Conservation (phyloP, 1,140 invertebrate species). For the Eulimnadia texana region DNA sequence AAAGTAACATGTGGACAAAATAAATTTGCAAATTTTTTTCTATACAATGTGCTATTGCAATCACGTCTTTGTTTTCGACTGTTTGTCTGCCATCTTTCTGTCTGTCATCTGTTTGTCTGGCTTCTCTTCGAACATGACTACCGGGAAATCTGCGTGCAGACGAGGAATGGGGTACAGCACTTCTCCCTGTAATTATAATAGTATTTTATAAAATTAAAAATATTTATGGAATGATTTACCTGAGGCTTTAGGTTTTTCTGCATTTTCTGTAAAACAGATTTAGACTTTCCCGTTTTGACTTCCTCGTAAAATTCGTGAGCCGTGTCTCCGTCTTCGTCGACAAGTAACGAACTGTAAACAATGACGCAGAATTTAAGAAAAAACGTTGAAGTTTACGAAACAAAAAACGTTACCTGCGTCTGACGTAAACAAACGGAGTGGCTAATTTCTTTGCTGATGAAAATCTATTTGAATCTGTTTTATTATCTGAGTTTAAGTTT, state of each 20-base stretch:
- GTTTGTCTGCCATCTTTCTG: not conserved
- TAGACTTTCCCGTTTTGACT: slow-evolving; percentile 17
- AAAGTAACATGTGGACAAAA: not conserved
- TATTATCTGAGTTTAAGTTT: too few relatives aligned
- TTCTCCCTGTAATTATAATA: slow-evolving; percentile 13
- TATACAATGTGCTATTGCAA: not conserved
- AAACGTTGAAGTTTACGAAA: not conserved
- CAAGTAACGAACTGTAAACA: slow-evolving; percentile 31
- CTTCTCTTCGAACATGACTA: slow-evolving; percentile 18
- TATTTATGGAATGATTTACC: slow-evolving; percentile 20
- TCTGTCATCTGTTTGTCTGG: not conserved
- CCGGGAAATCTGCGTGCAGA: slow-evolving; percentile 19
- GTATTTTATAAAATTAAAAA: not conserved
- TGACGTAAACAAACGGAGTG: not conserved
- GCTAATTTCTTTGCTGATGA: not conserved
- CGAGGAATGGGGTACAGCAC: slow-evolving; percentile 15
- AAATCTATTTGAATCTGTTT: too few relatives aligned
- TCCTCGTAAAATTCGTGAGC: slow-evolving; percentile 35
- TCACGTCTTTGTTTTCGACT: not conserved
- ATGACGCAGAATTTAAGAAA: not conserved
- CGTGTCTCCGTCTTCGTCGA: slow-evolving; percentile 34
- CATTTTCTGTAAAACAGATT: slow-evolving; percentile 22
- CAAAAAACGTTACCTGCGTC: not conserved
- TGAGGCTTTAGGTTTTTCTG: slow-evolving; percentile 27
- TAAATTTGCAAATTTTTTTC: not conserved